Percentiles rank a stretch among this genome's conserved stretches.
Evolutionary conservation across 1,140 invertebrate genomes (phyloP).

Genomic region (Calliphora vicina): DNA sequence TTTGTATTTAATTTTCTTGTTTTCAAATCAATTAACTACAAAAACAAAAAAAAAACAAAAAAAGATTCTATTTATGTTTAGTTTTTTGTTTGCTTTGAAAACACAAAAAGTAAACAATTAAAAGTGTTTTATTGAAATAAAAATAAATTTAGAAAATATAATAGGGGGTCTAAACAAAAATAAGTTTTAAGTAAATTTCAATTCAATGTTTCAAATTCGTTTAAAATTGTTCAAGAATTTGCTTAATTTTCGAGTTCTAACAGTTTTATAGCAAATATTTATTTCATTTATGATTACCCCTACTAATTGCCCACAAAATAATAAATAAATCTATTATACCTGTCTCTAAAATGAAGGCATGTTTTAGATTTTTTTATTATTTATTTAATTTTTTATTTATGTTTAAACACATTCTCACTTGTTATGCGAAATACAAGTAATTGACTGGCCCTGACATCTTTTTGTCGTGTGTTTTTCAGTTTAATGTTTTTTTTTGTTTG

Average conservation of each 20-base stretch:
- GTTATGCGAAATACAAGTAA: slow-evolving; percentile 9
- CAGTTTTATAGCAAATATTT: no score
- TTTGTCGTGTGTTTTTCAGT: slow-evolving; percentile 12
- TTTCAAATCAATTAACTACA: neutral
- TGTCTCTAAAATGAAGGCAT: neutral
- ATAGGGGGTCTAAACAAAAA: neutral
- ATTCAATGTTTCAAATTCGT: no score
- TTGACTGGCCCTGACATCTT: slow-evolving; percentile 32
- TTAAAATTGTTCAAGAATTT: no score
- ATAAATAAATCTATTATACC: neutral
- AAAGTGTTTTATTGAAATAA: neutral
- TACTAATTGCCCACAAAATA: neutral
- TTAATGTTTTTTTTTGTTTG: no score
- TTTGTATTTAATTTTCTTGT: neutral
- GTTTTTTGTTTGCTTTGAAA: no score
- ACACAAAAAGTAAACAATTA: neutral
- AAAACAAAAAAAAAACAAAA: neutral
- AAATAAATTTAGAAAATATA: neutral
- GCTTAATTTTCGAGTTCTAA: no score
- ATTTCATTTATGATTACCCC: neutral
- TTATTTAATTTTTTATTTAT: neutral
- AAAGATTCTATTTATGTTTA: neutral
- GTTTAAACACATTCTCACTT: neutral
- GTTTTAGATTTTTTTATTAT: neutral
- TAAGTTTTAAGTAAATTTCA: no score